A percentile compares a stretch with the other conserved stretches of the same genome.
These are phyloP conservation scores for Peromyscus eremicus DNA, from an alignment of 2,797 vertebrate genomes.

Conservation along the genomic window DNA sequence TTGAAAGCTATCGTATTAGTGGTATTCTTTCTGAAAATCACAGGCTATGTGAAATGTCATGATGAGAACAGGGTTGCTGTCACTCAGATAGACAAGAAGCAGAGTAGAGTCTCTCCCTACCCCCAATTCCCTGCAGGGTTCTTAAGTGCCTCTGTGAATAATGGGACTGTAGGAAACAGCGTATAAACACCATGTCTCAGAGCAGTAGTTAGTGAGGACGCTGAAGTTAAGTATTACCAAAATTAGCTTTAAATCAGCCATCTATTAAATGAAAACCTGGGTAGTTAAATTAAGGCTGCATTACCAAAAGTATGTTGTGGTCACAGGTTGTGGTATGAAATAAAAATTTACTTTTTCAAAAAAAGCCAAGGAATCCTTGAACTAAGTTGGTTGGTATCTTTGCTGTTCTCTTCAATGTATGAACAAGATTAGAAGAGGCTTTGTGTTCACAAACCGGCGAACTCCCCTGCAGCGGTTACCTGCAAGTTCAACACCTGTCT, in stretches of 20 bases:
- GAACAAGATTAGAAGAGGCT: not conserved
- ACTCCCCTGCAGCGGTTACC: not conserved
- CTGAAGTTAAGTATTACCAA: not conserved
- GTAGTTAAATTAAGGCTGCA: not conserved
- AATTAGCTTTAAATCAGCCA: not conserved
- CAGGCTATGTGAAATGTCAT: not conserved
- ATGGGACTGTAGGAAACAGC: not conserved
- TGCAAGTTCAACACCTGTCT: not conserved
- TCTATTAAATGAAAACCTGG: not conserved
- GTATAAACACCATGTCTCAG: not conserved
- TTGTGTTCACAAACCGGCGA: not conserved
- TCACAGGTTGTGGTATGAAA: not conserved
- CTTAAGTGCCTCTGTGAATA: not conserved
- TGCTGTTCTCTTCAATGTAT: not conserved
- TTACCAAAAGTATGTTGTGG: not conserved
- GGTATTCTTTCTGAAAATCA: not conserved
- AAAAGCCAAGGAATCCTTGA: not conserved
- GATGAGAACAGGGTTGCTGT: not conserved
- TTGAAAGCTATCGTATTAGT: not conserved
- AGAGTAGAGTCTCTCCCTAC: not conserved
- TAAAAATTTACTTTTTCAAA: not conserved
- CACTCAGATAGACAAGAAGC: not conserved
- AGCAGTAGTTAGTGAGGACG: no score
- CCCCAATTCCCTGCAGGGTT: not conserved
- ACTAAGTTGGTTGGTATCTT: slow-evolving; percentile 1